phyloP scores from a whole-genome alignment of 2,797 vertebrate species.

The Acanthurus tractus region DNA sequence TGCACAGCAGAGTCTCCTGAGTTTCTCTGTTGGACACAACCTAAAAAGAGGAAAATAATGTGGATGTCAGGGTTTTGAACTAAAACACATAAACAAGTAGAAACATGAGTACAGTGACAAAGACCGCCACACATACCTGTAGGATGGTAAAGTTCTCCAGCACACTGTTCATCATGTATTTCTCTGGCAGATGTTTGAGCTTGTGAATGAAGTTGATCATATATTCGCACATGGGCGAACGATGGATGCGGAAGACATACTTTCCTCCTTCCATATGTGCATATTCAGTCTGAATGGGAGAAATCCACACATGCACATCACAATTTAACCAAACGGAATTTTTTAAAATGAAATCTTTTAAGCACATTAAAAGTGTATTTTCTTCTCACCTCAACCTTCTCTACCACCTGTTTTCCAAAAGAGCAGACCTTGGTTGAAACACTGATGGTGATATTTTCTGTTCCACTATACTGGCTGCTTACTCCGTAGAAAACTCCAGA shows the following conservation, averaged over 20 bases:
- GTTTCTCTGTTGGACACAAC: conserved; percentile 97
- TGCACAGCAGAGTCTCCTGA: conserved; percentile 96
- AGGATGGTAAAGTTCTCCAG: conserved; percentile 98
- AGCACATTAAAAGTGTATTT: not conserved
- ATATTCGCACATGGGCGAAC: conserved; percentile 96
- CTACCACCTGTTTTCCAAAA: conserved; percentile 96
- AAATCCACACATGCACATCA: not conserved
- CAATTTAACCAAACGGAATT: not conserved
- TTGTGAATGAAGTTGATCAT: conserved; percentile 99
- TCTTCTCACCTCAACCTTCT: conserved; percentile 94
- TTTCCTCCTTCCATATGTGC: conserved; percentile 93
- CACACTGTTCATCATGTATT: conserved; percentile 99
- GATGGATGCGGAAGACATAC: conserved; percentile 94
- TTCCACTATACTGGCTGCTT: conserved; percentile 95
- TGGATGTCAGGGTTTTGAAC: not conserved
- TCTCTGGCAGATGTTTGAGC: conserved; percentile 96
- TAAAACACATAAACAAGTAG: not conserved
- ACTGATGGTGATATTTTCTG: conserved; percentile 95
- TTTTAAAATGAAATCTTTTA: not conserved
- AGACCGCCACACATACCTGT: conserved; percentile 82
- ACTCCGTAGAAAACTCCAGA: conserved; percentile 93
- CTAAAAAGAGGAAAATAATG: conserved; percentile 68
- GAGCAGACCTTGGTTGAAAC: conserved; percentile 98
- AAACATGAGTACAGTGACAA: not conserved
- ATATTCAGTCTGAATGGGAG: conserved; percentile 89